These are phyloP conservation scores for Gymnothorax javanicus DNA, from an alignment of 2,797 vertebrate genomes.

Conservation along the genomic window DNA sequence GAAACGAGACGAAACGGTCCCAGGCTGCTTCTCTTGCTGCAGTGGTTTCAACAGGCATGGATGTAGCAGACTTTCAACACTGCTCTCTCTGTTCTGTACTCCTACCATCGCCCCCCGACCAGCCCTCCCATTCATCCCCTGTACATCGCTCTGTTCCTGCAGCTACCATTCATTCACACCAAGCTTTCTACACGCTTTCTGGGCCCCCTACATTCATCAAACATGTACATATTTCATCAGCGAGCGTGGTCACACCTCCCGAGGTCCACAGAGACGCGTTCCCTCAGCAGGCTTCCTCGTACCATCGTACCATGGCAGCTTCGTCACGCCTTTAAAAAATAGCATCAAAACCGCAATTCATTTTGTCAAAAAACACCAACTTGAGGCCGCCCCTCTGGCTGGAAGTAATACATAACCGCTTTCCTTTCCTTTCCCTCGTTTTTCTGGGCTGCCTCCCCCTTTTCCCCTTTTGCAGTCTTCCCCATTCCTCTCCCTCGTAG, in stretches of 20 bases:
- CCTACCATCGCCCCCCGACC: not conserved
- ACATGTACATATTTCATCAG: not conserved
- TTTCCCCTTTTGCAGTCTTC: not conserved
- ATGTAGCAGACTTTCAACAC: not conserved
- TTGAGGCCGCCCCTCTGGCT: not conserved
- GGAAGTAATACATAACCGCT: not conserved
- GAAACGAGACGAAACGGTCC: not conserved
- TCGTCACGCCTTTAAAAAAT: not conserved
- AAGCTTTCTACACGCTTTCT: not conserved
- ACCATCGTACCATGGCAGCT: not conserved
- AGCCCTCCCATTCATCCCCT: not conserved
- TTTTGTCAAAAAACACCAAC: not conserved
- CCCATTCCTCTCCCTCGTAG: not conserved
- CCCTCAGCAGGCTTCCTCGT: not conserved
- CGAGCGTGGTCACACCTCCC: not conserved
- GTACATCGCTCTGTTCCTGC: not conserved
- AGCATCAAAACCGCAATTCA: not conserved
- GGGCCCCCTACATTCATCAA: not conserved
- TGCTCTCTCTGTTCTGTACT: not conserved
- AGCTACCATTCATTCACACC: not conserved
- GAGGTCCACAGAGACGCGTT: not conserved
- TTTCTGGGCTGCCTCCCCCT: not conserved
- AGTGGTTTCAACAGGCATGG: not conserved
- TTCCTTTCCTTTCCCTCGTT: not conserved
- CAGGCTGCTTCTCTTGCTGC: not conserved